These are phyloP conservation scores for Orthonychiurus folsomi DNA, from an alignment of 2,888 invertebrate species.

Conservation along the genomic window DNA sequence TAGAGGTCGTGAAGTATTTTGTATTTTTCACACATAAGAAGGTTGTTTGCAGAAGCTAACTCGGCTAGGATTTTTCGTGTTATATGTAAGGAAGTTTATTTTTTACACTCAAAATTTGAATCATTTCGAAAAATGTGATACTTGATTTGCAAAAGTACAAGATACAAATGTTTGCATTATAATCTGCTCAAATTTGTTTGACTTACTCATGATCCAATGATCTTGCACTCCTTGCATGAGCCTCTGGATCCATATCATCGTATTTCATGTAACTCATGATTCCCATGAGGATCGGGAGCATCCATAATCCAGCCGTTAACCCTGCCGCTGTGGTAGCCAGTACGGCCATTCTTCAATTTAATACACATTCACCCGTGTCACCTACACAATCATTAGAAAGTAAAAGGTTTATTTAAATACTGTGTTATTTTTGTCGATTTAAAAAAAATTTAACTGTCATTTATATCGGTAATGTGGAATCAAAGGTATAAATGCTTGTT, in stretches of 20 bases:
- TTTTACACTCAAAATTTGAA: neutral
- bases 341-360: constrained; percentile 29
- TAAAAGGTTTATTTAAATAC: neutral
- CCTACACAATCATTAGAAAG: neutral
- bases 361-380: neutral
- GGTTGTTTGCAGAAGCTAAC: no score
- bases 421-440: neutral
- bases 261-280: constrained; percentile 79
- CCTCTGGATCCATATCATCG: constrained; percentile 74
- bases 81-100: neutral
- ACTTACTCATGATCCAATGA: constrained; percentile 59
- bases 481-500: no score
- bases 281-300: constrained; percentile 73
- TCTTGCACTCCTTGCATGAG: constrained; percentile 62
- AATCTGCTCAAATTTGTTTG: neutral
- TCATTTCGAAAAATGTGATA: neutral
- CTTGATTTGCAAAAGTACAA: neutral
- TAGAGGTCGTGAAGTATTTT: no score
- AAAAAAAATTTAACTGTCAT: no score
- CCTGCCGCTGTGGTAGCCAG: constrained; percentile 47
- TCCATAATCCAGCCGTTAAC: constrained; percentile 64
- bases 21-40: no score
- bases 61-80: neutral
- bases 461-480: no score
- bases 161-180: no score